A percentile compares a stretch with the other conserved stretches of the same genome.
These are phyloP conservation scores for Zalophus californianus DNA, from an alignment of 2,797 vertebrate species.

Conservation along the genomic window DNA sequence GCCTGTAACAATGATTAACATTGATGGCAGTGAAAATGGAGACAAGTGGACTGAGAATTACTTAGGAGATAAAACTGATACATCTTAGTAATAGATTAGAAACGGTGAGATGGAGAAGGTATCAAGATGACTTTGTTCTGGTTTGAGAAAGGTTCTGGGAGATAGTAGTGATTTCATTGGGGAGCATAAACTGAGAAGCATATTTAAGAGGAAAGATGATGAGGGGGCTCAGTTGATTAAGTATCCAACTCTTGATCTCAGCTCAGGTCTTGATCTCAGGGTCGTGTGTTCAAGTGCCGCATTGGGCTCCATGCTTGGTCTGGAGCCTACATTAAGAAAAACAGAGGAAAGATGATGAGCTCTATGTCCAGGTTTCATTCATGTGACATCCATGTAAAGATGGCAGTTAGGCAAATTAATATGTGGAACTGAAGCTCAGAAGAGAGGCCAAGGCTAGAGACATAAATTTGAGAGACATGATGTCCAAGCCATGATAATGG, in stretches of 20 bases:
- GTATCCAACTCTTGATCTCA: neutral
- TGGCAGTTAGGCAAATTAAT: neutral
- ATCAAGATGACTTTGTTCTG: neutral
- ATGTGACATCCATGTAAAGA: neutral
- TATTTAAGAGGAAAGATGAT: neutral
- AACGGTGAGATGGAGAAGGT: neutral
- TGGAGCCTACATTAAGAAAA: neutral
- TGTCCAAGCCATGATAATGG: neutral
- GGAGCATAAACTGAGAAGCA: neutral
- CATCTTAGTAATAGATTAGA: neutral
- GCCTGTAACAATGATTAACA: neutral
- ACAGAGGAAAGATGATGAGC: neutral
- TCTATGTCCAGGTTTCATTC: neutral
- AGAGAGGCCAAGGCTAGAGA: neutral
- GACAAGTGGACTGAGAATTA: neutral
- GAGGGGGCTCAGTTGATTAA: neutral
- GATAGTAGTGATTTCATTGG: neutral
- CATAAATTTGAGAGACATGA: neutral
- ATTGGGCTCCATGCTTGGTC: neutral
- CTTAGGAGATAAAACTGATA: neutral
- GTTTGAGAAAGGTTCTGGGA: neutral
- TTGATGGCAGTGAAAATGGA: neutral
- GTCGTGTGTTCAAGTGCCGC: neutral
- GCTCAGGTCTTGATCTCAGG: neutral
- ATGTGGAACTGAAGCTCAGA: neutral